A percentile compares a stretch with the other conserved stretches of the same genome.
Evolutionary conservation across 2,113 vertebrate genomes (phyloP).

Genomic region (Myotis brandtii): DNA sequence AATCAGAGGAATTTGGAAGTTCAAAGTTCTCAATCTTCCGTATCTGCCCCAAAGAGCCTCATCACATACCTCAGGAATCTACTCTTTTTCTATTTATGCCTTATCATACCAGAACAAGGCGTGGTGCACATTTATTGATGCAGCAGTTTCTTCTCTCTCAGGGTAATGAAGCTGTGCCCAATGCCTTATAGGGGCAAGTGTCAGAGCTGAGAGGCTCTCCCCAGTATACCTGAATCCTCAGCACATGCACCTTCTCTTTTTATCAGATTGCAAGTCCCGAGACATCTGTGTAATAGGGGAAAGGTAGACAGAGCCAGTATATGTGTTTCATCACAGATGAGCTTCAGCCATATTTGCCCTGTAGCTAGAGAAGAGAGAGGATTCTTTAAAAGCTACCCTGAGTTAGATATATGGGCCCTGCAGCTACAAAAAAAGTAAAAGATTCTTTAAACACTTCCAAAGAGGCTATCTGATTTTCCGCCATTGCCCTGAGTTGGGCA

Average conservation of each 20-base stretch:
- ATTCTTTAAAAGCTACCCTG: not conserved
- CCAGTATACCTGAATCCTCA: not conserved
- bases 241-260: not conserved
- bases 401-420: not conserved
- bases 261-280: not conserved
- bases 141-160: not conserved
- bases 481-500: not conserved
- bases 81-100: not conserved
- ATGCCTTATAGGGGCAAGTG: not conserved
- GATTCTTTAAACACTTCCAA: not conserved
- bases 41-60: not conserved
- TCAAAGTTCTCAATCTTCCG: not conserved
- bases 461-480: not conserved
- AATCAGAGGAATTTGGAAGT: not conserved
- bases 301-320: not conserved
- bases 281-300: not conserved
- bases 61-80: not conserved
- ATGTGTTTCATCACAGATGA: not conserved
- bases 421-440: not conserved
- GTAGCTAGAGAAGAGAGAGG: not conserved
- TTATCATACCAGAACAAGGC: not conserved
- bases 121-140: not conserved
- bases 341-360: not conserved
- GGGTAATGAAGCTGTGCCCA: not conserved
- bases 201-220: not conserved